Evolutionary conservation across 1,140 invertebrate genomes (phyloP).

Genomic region (Ceratosolen fusciceps): DNA sequence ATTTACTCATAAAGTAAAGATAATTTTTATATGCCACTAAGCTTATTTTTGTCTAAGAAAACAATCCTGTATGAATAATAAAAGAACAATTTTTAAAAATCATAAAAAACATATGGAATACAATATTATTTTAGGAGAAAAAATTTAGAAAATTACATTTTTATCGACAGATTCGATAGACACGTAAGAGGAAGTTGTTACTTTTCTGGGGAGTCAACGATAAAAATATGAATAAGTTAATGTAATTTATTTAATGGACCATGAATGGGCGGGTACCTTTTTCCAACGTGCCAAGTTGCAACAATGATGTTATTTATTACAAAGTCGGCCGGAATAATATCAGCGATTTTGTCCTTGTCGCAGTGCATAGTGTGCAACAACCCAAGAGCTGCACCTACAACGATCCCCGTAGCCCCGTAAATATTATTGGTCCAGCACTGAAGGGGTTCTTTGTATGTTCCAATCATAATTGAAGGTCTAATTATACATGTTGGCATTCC

Average conservation of each 20-base stretch:
- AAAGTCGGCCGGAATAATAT: conserved; percentile 90
- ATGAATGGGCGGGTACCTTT: conserved; percentile 53
- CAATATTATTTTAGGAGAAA: no score
- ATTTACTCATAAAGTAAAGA: no score
- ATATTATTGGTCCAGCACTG: conserved; percentile 90
- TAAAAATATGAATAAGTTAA: conserved; percentile 17
- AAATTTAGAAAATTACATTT: no score
- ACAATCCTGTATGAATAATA: no score
- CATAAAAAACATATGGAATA: no score
- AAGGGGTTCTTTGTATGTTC: conserved; percentile 81
- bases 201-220: not conserved
- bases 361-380: conserved; percentile 81
- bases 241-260: not conserved
- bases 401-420: conserved; percentile 83
- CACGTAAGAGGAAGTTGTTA: not conserved
- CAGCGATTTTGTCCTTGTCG: conserved; percentile 76
- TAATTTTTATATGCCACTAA: no score
- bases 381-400: conserved; percentile 80
- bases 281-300: conserved; percentile 77
- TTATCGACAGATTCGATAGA: not conserved
- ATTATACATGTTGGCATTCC: conserved; percentile 82
- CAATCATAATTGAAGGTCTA: conserved; percentile 83
- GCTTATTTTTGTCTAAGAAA: no score
- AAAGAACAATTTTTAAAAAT: no score
- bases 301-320: conserved; percentile 87